Conservation (phyloP, 2,797 vertebrate species). For the Microctenopoma steveboyesi region DNA sequence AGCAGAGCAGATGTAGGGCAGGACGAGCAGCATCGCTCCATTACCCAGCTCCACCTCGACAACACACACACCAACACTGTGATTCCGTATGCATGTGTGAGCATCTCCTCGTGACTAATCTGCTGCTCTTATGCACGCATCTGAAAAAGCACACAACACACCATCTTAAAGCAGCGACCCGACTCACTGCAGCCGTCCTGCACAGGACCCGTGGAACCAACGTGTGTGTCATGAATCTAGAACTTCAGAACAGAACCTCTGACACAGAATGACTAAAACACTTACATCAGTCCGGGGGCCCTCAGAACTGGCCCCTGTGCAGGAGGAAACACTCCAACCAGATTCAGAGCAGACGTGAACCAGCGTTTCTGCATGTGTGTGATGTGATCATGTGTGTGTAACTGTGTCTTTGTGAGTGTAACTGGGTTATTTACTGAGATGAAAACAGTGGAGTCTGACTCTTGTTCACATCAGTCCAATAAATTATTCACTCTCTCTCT, state of each 20-base stretch:
- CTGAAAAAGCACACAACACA: slow-evolving; percentile 6
- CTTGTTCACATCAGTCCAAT: slow-evolving; percentile 43
- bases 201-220: too few species aligned
- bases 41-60: slow-evolving; percentile 54
- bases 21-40: slow-evolving; percentile 50
- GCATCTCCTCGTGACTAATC: slow-evolving; percentile 62
- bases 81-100: slow-evolving; percentile 53
- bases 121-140: slow-evolving; percentile 20
- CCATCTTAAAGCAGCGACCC: slow-evolving; percentile 14
- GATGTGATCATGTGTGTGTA: too few species aligned
- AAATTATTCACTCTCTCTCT: slow-evolving; percentile 59
- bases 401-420: too few species aligned
- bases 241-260: too few species aligned
- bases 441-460: slow-evolving; percentile 28
- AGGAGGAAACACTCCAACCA: too few species aligned
- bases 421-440: slow-evolving; percentile 28
- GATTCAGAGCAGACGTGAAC: too few species aligned
- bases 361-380: too few species aligned
- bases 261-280: too few species aligned
- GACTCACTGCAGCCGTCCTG: too few species aligned
- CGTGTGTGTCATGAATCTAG: too few species aligned
- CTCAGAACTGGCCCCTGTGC: too few species aligned
- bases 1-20: slow-evolving; percentile 73
- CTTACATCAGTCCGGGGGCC: too few species aligned
- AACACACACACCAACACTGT: slow-evolving; percentile 25